These are phyloP conservation scores for Chloropsis hardwickii DNA, from an alignment of 2,113 vertebrate species.

Conservation along the genomic window DNA sequence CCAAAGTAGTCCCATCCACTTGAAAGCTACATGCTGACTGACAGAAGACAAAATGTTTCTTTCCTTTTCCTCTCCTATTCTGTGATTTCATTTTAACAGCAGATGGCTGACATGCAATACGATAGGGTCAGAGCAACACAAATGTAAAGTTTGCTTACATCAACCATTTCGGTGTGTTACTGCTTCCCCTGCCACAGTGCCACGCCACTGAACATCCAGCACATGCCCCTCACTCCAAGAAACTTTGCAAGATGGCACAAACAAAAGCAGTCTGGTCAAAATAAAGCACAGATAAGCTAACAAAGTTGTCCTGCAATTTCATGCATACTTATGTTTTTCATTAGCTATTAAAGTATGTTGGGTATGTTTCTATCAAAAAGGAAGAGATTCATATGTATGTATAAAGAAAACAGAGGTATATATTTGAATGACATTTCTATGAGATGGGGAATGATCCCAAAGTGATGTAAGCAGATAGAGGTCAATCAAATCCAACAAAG, in stretches of 20 bases:
- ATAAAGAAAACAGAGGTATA: not conserved
- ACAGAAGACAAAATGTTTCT: not conserved
- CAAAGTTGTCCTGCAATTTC: not conserved
- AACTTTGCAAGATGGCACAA: not conserved
- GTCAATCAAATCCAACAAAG: not conserved
- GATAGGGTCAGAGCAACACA: not conserved
- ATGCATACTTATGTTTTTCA: not conserved
- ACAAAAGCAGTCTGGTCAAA: not conserved
- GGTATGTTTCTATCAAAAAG: not conserved
- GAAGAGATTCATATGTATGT: not conserved
- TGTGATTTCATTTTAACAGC: not conserved
- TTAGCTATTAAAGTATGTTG: not conserved
- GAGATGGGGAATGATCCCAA: not conserved
- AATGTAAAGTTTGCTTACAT: accelerated
- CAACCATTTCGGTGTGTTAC: not conserved
- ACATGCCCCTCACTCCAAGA: not conserved
- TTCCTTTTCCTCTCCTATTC: not conserved
- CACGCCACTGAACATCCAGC: not conserved
- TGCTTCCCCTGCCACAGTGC: not conserved
- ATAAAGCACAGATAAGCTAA: not conserved
- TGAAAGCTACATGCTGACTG: not conserved
- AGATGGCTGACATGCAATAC: not conserved
- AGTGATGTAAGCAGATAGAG: not conserved
- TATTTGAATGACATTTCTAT: not conserved
- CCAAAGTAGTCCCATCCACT: not conserved